phyloP scores from a whole-genome alignment of 2,797 vertebrate species.

The Gambelia wislizenii region DNA sequence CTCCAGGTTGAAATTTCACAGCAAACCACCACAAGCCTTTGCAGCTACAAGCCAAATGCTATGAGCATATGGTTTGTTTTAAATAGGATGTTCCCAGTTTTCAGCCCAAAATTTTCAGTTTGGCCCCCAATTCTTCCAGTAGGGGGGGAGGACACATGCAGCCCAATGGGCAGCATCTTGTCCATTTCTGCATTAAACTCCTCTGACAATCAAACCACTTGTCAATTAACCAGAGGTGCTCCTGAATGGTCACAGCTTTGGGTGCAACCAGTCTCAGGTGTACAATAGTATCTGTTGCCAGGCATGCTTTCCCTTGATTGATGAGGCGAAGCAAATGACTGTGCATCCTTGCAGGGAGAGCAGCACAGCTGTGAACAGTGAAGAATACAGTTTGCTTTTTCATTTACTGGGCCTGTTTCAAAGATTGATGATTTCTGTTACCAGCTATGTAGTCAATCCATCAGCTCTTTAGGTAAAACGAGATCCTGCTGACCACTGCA shows the following conservation, averaged over 20 bases:
- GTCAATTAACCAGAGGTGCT: neutral
- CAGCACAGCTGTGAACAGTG: slow-evolving; percentile 1
- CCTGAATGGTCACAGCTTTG: neutral
- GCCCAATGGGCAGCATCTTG: too few species aligned
- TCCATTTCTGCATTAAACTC: too few species aligned
- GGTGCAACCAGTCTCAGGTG: neutral
- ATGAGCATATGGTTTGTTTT: too few species aligned
- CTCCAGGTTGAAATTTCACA: too few species aligned
- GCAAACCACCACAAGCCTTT: too few species aligned
- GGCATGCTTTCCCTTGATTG: neutral
- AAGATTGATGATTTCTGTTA: slow-evolving; percentile 35
- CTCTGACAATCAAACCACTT: neutral
- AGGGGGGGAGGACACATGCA: neutral
- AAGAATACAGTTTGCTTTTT: slow-evolving; percentile 26
- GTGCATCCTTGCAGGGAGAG: neutral
- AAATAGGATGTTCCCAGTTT: too few species aligned
- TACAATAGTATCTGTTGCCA: neutral
- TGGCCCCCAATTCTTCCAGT: too few species aligned
- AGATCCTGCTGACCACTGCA: neutral
- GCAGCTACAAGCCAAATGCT: too few species aligned
- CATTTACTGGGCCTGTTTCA: slow-evolving; percentile 39
- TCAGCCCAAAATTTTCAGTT: too few species aligned
- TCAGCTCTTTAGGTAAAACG: neutral
- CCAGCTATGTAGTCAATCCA: slow-evolving; percentile 34
- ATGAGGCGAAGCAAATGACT: slow-evolving; percentile 4